Base-by-base conservation (phyloP, 2,113 vertebrate species). In the Australoheros scitulus region DNA sequence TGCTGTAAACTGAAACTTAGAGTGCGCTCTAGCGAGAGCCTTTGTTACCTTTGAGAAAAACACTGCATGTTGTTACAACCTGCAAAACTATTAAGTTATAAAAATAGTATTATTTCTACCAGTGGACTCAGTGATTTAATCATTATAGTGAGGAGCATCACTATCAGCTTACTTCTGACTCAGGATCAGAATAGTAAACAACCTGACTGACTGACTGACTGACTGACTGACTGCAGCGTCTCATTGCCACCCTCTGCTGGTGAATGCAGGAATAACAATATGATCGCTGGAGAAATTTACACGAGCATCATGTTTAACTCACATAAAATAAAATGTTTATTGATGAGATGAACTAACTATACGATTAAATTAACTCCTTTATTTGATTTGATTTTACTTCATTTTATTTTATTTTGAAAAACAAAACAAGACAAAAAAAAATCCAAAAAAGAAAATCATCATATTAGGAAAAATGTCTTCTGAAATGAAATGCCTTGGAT, bases 231-330 rank as follows among this genome's bases (percentile, higher is more conserved):
- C 26, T 76, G 60, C 59, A 70, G 75, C 38, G 1, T 0, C 13
- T 58, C 78, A 58, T 18, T 55, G 20, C 32, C 64, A 22, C 85
- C 87, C 63, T 29, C 92, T 89, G 81, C 61, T 80, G 89, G 68
- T 41, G 2, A n/a, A 1, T 1, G 1, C 2, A 18, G 0, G 1
- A 59, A 22, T 47, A 61, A 52, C 59, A 68, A 14, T 2, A 64
- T 8, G 8, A 72, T 72, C 13, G 32, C 11, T 22, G 11, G 1
- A 1, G 38, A 26, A 52, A 58, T 65, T 9, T 34, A 58, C 22
- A 47, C 11, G 2, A 63, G 47, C 2, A n/a, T 22, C n/a, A 14
- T 58, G 18, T 77, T 87, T 29, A 74, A 52, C 7, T 47, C 11
- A 74, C 29, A 74, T 22, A 56, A 55, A 74, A 74, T 13, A 34